These are phyloP conservation scores for Silurus lanzhouensis DNA, from an alignment of 2,797 vertebrate species.

Conservation along the genomic window DNA sequence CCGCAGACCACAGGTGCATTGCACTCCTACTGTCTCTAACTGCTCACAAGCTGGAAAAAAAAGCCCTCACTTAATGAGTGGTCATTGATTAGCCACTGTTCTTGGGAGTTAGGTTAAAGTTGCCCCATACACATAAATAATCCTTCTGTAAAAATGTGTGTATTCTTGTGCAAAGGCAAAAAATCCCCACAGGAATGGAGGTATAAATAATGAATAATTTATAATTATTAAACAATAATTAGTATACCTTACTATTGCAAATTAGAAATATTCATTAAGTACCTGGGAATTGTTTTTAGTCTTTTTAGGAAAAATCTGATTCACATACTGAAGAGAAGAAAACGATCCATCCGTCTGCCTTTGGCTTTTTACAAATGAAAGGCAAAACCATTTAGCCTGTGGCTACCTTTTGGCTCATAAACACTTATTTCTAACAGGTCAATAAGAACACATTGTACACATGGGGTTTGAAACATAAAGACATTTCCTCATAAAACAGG, in stretches of 20 bases:
- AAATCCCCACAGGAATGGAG: too few relatives aligned
- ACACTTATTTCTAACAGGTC: background rate
- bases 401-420: background rate
- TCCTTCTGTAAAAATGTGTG: background rate
- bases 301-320: background rate
- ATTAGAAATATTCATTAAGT: background rate
- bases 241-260: background rate
- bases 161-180: too few relatives aligned
- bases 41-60: background rate
- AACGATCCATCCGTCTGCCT: background rate
- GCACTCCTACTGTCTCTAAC: background rate
- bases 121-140: background rate
- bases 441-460: slow-evolving; percentile 8
- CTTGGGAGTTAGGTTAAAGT: too few relatives aligned
- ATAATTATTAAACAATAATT: background rate
- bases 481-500: slow-evolving; percentile 24
- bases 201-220: too few relatives aligned
- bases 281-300: background rate
- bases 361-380: background rate
- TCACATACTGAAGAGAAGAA: background rate
- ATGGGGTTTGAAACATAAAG: slow-evolving; percentile 3
- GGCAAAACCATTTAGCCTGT: background rate
- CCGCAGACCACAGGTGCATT: background rate
- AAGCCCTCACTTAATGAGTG: background rate
- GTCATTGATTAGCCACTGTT: background rate